phyloP scores from a whole-genome alignment of 1,140 invertebrate genomes.

The Rhyacophila brunnea region DNA sequence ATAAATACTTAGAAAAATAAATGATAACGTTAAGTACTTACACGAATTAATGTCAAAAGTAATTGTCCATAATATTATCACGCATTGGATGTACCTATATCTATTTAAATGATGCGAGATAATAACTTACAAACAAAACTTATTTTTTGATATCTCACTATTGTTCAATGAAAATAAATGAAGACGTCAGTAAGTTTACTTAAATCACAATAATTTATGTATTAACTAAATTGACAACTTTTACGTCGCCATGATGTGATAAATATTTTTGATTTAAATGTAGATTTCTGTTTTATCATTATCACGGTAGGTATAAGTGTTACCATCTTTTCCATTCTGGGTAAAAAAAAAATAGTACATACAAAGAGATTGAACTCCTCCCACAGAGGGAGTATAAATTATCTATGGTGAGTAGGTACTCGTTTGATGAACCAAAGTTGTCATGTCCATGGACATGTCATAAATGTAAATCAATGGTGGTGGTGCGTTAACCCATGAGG shows the following conservation, averaged over 20 bases:
- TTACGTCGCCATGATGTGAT: constrained; percentile 27
- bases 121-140: not conserved
- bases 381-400: too few species aligned
- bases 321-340: too few species aligned
- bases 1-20: too few species aligned
- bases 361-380: too few species aligned
- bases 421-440: too few species aligned
- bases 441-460: too few species aligned
- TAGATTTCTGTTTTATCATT: constrained; percentile 1
- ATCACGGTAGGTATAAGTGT: constrained; percentile 7
- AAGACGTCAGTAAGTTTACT: not conserved
- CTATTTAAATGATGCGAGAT: not conserved
- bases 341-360: too few species aligned
- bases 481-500: too few species aligned
- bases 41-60: not conserved
- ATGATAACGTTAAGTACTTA: too few species aligned
- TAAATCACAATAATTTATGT: constrained; percentile 2
- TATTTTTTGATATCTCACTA: not conserved
- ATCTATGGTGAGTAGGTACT: too few species aligned
- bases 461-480: too few species aligned
- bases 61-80: not conserved
- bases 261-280: constrained; percentile 21
- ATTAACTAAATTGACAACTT: constrained; percentile 22
- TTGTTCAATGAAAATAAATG: not conserved
- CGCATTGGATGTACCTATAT: not conserved